phyloP scores from a whole-genome alignment of 2,113 vertebrate genomes.

The Arenaria interpres region DNA sequence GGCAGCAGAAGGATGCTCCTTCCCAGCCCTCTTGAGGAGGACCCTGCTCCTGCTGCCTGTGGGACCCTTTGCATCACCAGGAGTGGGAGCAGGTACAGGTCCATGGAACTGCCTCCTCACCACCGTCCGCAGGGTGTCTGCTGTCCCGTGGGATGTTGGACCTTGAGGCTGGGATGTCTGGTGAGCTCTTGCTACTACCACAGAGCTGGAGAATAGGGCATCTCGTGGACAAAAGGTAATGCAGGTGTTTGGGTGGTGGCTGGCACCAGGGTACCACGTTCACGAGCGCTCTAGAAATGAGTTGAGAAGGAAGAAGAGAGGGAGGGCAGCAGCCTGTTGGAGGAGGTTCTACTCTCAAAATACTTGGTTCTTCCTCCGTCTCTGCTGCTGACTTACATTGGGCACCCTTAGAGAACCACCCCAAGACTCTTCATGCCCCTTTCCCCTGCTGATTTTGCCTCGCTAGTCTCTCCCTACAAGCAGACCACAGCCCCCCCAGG shows the following conservation, averaged over 20 bases:
- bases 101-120: background rate
- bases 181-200: accelerated
- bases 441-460: background rate
- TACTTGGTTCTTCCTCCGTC: background rate
- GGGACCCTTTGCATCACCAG: background rate
- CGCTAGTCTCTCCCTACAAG: background rate
- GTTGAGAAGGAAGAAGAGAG: background rate
- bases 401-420: background rate
- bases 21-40: background rate
- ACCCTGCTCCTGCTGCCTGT: background rate
- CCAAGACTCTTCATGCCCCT: background rate
- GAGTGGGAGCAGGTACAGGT: background rate
- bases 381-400: background rate
- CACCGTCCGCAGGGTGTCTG: background rate
- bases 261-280: background rate
- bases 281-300: background rate
- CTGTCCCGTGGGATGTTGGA: background rate
- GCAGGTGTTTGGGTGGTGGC: background rate
- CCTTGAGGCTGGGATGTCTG: background rate
- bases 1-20: background rate
- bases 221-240: background rate
- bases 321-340: background rate
- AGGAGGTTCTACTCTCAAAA: background rate
- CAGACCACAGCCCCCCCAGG: background rate
- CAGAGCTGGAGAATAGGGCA: background rate